Evolutionary conservation across 2,797 vertebrate genomes (phyloP).

Genomic region (Protonibea diacanthus): DNA sequence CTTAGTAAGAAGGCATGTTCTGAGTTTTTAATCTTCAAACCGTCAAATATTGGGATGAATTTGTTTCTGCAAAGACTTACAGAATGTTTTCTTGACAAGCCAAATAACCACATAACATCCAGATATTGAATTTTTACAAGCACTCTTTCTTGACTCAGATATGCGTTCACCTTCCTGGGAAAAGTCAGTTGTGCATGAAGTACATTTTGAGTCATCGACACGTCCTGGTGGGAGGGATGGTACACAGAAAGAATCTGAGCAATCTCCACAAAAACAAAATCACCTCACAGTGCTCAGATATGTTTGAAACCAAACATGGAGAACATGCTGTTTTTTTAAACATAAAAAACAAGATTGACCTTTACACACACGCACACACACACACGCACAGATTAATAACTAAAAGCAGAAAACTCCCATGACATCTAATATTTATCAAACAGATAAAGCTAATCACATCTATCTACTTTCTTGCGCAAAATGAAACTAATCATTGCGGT

Average conservation of each 20-base stretch:
- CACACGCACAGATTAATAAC: conserved; percentile 8
- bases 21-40: conserved; percentile 57
- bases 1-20: conserved; percentile 46
- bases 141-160: conserved; percentile 19
- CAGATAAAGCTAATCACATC: conserved; percentile 30
- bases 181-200: conserved; percentile 22
- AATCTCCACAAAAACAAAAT: conserved; percentile 20
- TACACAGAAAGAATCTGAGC: background rate
- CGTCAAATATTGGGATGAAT: conserved; percentile 19
- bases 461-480: conserved; percentile 13
- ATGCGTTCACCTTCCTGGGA: conserved; percentile 20
- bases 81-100: conserved; percentile 20
- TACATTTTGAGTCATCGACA: conserved; percentile 20
- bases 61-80: conserved; percentile 17
- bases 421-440: conserved; percentile 31
- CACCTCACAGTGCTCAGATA: background rate
- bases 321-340: background rate
- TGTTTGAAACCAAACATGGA: background rate
- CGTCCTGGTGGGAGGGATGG: conserved; percentile 29
- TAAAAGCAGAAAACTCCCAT: conserved; percentile 5
- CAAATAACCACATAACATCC: conserved; percentile 1
- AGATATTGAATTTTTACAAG: conserved; percentile 9
- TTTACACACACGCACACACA: background rate
- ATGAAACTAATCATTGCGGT: conserved; percentile 13
- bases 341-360: background rate